phyloP scores from a whole-genome alignment of 2,113 vertebrate species.

The Eulemur rufifrons region DNA sequence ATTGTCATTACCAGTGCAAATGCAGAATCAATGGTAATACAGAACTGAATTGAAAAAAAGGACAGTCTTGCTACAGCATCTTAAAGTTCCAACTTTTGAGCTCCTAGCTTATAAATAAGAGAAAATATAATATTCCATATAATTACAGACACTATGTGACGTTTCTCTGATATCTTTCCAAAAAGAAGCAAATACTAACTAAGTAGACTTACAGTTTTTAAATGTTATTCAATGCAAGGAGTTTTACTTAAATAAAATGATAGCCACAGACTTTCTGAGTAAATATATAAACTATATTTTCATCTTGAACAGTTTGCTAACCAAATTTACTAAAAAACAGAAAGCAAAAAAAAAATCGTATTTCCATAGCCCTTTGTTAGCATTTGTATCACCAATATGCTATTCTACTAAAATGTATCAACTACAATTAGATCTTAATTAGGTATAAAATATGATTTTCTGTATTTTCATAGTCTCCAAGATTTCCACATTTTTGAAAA shows the following conservation, averaged over 20 bases:
- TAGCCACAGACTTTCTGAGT: neutral
- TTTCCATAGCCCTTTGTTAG: neutral
- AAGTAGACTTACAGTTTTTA: neutral
- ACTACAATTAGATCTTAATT: neutral
- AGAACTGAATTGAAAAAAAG: neutral
- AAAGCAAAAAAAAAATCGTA: neutral
- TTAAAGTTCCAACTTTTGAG: neutral
- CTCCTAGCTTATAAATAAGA: neutral
- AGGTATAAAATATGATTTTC: constrained; percentile 7
- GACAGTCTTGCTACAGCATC: neutral
- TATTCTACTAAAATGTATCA: constrained; percentile 31
- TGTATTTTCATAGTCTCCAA: neutral
- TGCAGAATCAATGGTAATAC: neutral
- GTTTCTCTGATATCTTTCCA: neutral
- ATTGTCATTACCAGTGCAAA: neutral
- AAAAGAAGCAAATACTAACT: neutral
- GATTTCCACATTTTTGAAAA: neutral
- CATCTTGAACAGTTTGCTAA: neutral
- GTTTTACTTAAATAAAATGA: neutral
- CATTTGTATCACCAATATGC: neutral
- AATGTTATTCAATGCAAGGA: neutral
- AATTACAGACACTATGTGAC: neutral
- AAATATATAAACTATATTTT: neutral
- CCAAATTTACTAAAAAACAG: neutral
- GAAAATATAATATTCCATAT: neutral